Evolutionary conservation across 1,140 invertebrate genomes (phyloP).

Genomic region (Drosophila tropicalis): DNA sequence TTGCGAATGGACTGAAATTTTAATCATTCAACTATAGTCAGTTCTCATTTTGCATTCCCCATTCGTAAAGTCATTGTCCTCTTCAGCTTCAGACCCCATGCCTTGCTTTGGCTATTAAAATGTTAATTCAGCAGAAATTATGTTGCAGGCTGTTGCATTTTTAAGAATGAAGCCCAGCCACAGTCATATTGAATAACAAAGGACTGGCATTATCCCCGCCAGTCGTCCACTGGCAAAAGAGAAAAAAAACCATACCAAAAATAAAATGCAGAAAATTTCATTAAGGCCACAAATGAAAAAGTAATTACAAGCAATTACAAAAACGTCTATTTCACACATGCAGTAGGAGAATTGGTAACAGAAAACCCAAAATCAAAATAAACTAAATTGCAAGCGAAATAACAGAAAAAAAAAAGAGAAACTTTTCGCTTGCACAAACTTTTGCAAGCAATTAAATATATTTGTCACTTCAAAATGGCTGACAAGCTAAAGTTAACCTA

Average conservation of each 20-base stretch:
- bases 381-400: conserved; percentile 15
- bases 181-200: conserved; percentile 12
- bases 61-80: conserved; percentile 6
- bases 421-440: conserved; percentile 62
- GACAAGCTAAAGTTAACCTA: conserved; percentile 65
- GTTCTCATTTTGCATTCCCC: conserved; percentile 17
- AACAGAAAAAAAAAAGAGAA: conserved; percentile 30
- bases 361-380: conserved; percentile 20
- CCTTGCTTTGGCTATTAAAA: conserved; percentile 40
- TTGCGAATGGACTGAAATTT: conserved; percentile 48
- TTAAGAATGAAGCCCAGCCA: conserved; percentile 21
- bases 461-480: conserved; percentile 74
- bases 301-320: conserved; percentile 69
- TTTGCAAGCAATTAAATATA: conserved; percentile 77
- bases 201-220: neutral
- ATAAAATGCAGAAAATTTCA: conserved; percentile 31
- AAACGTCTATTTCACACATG: conserved; percentile 70
- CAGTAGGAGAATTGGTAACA: conserved; percentile 14
- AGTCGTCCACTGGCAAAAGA: neutral
- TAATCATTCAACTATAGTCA: conserved; percentile 38
- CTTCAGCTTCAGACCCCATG: neutral
- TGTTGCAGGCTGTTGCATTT: conserved; percentile 39
- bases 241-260: conserved; percentile 2
- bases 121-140: conserved; percentile 54
- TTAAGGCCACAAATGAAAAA: conserved; percentile 60